phyloP scores from a whole-genome alignment of 2,113 vertebrate genomes.

The Deroptyus accipitrinus region DNA sequence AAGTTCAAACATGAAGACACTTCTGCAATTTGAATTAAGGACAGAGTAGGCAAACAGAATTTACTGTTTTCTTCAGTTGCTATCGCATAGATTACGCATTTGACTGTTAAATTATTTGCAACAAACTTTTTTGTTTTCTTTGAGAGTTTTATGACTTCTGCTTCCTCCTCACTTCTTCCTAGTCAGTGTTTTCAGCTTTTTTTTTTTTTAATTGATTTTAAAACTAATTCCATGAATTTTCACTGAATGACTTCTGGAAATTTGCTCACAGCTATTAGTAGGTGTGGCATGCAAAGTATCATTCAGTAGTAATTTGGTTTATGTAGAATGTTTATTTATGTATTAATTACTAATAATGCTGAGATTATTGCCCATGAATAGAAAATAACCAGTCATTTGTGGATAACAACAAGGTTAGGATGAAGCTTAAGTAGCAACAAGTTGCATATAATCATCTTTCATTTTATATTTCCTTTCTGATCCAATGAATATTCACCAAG shows the following conservation, averaged over 20 bases:
- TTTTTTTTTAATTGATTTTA: background rate
- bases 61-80: background rate
- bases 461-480: conserved; percentile 53
- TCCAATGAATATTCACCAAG: conserved; percentile 70
- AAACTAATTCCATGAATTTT: background rate
- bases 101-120: background rate
- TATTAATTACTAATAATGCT: background rate
- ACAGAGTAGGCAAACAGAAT: background rate
- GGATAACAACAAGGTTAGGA: conserved; percentile 19
- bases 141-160: background rate
- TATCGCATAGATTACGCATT: background rate
- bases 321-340: background rate
- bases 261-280: background rate
- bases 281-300: background rate
- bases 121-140: background rate
- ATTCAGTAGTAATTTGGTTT: background rate
- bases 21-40: background rate
- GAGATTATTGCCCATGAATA: background rate
- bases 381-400: background rate
- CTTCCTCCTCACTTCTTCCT: background rate
- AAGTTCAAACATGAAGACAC: background rate
- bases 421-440: conserved; percentile 54
- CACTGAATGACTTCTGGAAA: background rate
- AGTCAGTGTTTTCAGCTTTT: background rate
- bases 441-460: conserved; percentile 45